A percentile compares a stretch with the other conserved stretches of the same genome.
These are phyloP conservation scores for Pteropus rufus DNA, from an alignment of 2,797 vertebrate genomes.

Conservation along the genomic window DNA sequence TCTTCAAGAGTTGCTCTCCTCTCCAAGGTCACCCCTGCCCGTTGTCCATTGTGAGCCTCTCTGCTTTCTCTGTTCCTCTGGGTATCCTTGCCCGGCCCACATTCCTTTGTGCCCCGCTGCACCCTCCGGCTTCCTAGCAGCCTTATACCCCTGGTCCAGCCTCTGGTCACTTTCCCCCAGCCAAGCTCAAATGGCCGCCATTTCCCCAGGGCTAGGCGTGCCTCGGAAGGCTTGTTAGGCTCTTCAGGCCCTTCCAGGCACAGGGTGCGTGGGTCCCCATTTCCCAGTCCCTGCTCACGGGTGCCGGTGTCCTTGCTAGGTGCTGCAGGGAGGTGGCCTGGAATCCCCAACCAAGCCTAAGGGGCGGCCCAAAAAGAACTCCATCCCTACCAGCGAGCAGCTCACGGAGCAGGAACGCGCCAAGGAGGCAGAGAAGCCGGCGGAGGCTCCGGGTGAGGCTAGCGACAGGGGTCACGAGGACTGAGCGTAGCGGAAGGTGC, in stretches of 20 bases:
- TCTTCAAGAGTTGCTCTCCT: not conserved
- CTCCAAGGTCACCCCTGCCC: not conserved
- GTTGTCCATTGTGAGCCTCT: not conserved
- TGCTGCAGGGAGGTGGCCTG: conserved; percentile 95
- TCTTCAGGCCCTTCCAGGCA: not conserved
- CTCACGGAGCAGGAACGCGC: conserved; percentile 93
- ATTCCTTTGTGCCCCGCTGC: too few relatives aligned
- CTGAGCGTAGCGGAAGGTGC: conserved; percentile 73
- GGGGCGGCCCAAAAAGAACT: conserved; percentile 98
- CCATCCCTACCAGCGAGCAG: conserved; percentile 96
- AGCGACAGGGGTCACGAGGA: conserved; percentile 89
- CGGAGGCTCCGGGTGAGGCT: conserved; percentile 85
- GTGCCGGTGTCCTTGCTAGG: conserved; percentile 80
- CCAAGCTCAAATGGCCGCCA: not conserved
- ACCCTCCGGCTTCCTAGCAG: not conserved
- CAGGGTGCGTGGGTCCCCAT: fast-evolving
- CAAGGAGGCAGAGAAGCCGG: conserved; percentile 87
- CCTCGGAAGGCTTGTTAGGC: not conserved
- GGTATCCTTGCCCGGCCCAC: not conserved
- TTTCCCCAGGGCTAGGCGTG: not conserved
- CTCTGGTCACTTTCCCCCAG: not conserved
- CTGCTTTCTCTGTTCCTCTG: not conserved
- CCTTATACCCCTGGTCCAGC: not conserved
- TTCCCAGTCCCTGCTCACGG: not conserved
- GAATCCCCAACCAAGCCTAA: conserved; percentile 98